These are phyloP conservation scores for Philereme transversata DNA, from an alignment of 2,888 invertebrate species.

Conservation along the genomic window DNA sequence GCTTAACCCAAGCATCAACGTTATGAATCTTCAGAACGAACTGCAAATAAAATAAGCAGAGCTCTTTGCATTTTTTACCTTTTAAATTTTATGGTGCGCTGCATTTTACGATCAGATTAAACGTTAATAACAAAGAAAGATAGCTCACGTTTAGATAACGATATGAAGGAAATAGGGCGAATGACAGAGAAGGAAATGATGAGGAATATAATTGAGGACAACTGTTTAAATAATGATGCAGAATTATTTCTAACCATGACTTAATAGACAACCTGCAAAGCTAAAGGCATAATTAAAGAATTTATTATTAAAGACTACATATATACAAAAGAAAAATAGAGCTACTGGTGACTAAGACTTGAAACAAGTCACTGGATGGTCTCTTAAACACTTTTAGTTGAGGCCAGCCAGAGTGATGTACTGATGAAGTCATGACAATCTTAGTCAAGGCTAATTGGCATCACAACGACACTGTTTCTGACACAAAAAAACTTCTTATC, in stretches of 20 bases:
- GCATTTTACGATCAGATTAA: slow-evolving; percentile 23
- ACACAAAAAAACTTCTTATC: neutral
- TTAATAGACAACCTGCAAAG: neutral
- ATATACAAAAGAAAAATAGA: too few relatives aligned
- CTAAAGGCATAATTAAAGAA: neutral
- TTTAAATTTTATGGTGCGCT: slow-evolving; percentile 6
- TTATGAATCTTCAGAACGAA: slow-evolving; percentile 1
- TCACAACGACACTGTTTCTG: neutral
- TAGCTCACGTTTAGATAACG: slow-evolving; percentile 28
- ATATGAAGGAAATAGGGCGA: slow-evolving; percentile 11
- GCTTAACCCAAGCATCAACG: neutral
- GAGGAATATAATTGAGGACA: slow-evolving; percentile 16
- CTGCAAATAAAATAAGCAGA: neutral
- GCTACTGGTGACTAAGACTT: too few relatives aligned
- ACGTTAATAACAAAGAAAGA: slow-evolving; percentile 22
- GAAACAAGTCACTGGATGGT: too few relatives aligned
- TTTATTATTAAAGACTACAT: neutral
- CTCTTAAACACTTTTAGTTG: neutral
- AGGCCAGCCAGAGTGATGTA: slow-evolving; percentile 3
- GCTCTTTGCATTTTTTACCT: slow-evolving; percentile 4
- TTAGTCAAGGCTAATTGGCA: neutral
- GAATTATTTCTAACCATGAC: slow-evolving; percentile 11
- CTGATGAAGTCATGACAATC: slow-evolving; percentile 10
- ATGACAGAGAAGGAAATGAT: slow-evolving; percentile 23
- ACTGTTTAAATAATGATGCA: slow-evolving; percentile 5